These are phyloP conservation scores for Bovichtus variegatus DNA, from an alignment of 2,797 vertebrate genomes.

Conservation along the genomic window DNA sequence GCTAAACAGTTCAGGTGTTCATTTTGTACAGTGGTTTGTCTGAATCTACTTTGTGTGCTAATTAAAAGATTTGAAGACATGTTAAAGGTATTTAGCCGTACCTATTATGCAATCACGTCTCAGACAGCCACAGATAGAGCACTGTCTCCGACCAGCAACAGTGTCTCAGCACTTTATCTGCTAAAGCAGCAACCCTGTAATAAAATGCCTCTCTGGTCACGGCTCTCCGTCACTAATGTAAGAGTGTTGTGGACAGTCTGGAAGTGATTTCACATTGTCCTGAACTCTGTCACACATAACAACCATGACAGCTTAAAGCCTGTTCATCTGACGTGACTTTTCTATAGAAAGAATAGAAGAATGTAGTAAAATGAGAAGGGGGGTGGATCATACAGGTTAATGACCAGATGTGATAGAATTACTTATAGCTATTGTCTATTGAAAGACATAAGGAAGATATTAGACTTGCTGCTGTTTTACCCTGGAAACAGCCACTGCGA, in stretches of 20 bases:
- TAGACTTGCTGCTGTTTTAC: slow-evolving; percentile 44
- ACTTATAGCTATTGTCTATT: slow-evolving; percentile 36
- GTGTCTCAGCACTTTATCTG: slow-evolving; percentile 14
- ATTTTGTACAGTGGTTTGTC: slow-evolving; percentile 2
- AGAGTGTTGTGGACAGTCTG: slow-evolving; percentile 49
- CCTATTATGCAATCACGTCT: slow-evolving; percentile 54
- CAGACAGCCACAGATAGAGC: slow-evolving; percentile 15
- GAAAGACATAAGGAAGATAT: slow-evolving; percentile 43
- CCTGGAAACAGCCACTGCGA: slow-evolving; percentile 24
- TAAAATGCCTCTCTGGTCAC: slow-evolving; percentile 54
- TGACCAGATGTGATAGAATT: slow-evolving; percentile 46
- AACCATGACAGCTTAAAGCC: slow-evolving; percentile 45
- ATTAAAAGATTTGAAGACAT: slow-evolving; percentile 40
- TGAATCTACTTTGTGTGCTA: slow-evolving; percentile 44
- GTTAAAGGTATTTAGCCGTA: slow-evolving; percentile 24
- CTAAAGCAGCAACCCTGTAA: slow-evolving; percentile 22
- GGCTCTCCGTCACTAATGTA: slow-evolving; percentile 47
- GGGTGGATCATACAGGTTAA: slow-evolving; percentile 27
- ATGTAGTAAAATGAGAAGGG: slow-evolving; percentile 29
- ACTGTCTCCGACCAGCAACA: background rate
- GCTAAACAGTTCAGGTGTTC: background rate
- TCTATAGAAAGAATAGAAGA: slow-evolving; percentile 29
- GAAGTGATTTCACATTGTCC: slow-evolving; percentile 58
- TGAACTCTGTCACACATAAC: slow-evolving; percentile 64
- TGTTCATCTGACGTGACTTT: slow-evolving; percentile 49